A percentile compares a stretch with the other conserved stretches of the same genome.
These are phyloP conservation scores for Prolemur simus DNA, from an alignment of 2,113 vertebrate species.

Conservation along the genomic window DNA sequence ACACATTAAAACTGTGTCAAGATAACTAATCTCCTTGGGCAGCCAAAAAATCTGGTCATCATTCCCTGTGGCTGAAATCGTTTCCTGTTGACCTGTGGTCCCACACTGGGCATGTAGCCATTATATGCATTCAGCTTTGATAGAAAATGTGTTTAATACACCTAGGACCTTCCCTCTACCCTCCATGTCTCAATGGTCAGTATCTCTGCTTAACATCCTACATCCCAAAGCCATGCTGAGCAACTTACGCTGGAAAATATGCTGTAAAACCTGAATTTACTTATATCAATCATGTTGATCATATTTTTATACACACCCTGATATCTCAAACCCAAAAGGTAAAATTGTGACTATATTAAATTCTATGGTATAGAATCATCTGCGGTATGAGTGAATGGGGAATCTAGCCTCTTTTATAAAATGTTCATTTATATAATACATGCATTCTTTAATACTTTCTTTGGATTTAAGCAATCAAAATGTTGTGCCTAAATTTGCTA, in stretches of 20 bases:
- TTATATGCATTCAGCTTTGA: background rate
- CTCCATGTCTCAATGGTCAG: background rate
- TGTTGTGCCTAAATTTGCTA: conserved; percentile 67
- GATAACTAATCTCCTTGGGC: conserved; percentile 9
- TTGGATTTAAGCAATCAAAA: conserved; percentile 77
- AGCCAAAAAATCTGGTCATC: conserved; percentile 15
- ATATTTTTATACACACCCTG: background rate
- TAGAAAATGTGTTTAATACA: background rate
- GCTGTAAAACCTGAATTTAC: background rate
- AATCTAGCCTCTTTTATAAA: background rate
- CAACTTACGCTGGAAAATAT: background rate
- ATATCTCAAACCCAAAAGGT: background rate
- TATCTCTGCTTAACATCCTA: background rate
- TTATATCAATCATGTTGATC: background rate
- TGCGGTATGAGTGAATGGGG: fast-evolving
- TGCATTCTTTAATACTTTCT: conserved; percentile 68
- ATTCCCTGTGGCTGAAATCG: background rate
- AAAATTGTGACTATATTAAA: background rate
- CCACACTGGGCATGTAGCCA: background rate
- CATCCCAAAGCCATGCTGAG: background rate
- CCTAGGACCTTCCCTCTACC: background rate
- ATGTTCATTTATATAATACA: conserved; percentile 68
- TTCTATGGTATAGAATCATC: conserved; percentile 1
- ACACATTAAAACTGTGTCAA: background rate
- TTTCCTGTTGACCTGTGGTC: background rate